Evolutionary conservation across 2,888 invertebrate species (phyloP), one percentile per base, ranked within the genome.

Genomic region (Ornithoptera alexandrae): DNA sequence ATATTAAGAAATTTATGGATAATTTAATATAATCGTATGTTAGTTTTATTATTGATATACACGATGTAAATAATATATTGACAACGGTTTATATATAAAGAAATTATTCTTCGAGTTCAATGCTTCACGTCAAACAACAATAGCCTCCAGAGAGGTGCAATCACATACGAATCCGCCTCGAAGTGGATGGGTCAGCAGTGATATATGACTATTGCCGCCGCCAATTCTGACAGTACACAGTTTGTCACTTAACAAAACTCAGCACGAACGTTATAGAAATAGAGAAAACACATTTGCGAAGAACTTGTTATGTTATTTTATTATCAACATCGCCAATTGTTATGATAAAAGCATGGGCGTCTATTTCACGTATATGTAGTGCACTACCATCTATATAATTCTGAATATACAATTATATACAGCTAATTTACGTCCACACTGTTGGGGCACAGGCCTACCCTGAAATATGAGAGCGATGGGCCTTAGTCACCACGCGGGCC

Each of bases 161-260:
- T 59, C 61, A 39, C 50, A 22, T 62, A 61, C 61, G 61, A 39
- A 50, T 12, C 20, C 6, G 15, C 39, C 18, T 17, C 67, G 56
- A 24, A 59, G 67, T 56, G 62, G 53, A 67, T 56, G 18, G 66
- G 39, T 67, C 22, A 20, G 36, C 62, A 10, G 17, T 62, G 62
- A 67, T 62, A 61, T 56, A 67, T 53, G 62, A 66, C n/a, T 10
- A 10, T 39, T 56, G 15, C 39, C n/a, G 64, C 30, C 36, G 10
- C 22, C 50, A 50, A 50, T 50, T 18, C 50, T 50, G 15, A 50
- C 50, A 22, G 53, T 39, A 22, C 61, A 42, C 67, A 30, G 36
- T 67, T 56, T 61, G 36, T 39, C 66, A 66, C 17, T 60, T 42
- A 62, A 53, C 42, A 67, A 42, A 67, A 62, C 39, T 22, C 42